Percentiles rank a stretch among this genome's conserved stretches.
These are phyloP conservation scores for Lithobates sylvaticus DNA, from an alignment of 2,797 vertebrate species.

Conservation along the genomic window DNA sequence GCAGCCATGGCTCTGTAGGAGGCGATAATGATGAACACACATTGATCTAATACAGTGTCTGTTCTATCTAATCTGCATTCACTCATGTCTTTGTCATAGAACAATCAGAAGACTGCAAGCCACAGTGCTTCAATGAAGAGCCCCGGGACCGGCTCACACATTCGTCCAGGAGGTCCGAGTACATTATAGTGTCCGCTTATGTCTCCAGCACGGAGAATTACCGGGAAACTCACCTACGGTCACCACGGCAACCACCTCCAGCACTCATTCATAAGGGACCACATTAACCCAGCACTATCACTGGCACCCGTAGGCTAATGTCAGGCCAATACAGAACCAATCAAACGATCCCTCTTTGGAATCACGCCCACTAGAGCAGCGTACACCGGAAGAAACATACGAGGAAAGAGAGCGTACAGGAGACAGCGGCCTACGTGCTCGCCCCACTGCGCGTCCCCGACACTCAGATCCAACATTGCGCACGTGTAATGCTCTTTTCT, in stretches of 20 bases:
- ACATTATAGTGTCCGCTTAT: background rate
- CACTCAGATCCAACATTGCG: background rate
- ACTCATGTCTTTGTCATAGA: no score
- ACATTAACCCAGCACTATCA: slow-evolving; percentile 45
- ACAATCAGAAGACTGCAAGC: background rate
- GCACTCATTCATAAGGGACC: background rate
- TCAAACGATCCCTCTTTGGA: background rate
- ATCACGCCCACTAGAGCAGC: slow-evolving; percentile 31
- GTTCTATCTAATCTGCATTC: no score
- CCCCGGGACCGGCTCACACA: background rate
- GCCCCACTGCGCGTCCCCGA: background rate
- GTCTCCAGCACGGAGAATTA: slow-evolving; percentile 3
- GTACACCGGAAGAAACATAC: background rate
- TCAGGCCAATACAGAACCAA: background rate
- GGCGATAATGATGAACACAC: no score
- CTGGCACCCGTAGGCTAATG: slow-evolving; percentile 46
- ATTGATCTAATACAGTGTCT: no score
- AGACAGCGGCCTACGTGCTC: background rate
- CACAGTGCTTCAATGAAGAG: background rate
- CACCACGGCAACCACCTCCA: slow-evolving; percentile 63
- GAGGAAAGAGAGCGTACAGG: background rate
- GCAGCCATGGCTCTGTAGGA: no score
- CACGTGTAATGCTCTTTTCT: no score
- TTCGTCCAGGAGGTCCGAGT: background rate
- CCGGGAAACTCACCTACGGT: slow-evolving; percentile 44